phyloP scores from a whole-genome alignment of 2,797 vertebrate species.

The Hypotaenidia philippensis region DNA sequence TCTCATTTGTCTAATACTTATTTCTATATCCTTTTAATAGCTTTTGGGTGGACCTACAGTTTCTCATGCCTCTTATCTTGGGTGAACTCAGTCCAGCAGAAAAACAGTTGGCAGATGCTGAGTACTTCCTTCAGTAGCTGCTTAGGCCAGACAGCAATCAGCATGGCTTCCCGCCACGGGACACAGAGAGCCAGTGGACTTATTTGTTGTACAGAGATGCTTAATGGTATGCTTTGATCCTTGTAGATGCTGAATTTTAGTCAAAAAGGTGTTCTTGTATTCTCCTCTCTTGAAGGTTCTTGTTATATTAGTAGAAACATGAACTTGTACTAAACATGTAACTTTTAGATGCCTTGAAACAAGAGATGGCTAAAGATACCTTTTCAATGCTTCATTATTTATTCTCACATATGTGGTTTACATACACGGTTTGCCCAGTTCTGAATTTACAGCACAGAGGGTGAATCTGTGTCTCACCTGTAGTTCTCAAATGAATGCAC shows the following conservation, averaged over 20 bases:
- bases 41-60: fast-evolving
- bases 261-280: background rate
- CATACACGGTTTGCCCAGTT: fast-evolving
- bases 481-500: fast-evolving
- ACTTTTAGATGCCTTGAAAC: background rate
- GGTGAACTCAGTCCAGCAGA: background rate
- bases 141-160: background rate
- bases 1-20: no score
- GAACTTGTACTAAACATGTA: background rate
- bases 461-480: background rate
- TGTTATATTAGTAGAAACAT: background rate
- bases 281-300: background rate
- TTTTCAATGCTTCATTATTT: background rate
- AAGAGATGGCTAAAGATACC: background rate
- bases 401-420: background rate
- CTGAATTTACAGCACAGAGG: fast-evolving
- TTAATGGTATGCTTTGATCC: background rate
- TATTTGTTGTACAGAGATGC: background rate
- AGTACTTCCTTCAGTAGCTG: background rate
- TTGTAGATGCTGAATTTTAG: background rate
- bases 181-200: background rate
- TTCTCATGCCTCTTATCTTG: background rate
- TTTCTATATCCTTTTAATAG: background rate
- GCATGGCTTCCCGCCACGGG: background rate
- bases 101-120: background rate